Conservation (phyloP, 2,797 vertebrate genomes). For the Echeneis naucrates region DNA sequence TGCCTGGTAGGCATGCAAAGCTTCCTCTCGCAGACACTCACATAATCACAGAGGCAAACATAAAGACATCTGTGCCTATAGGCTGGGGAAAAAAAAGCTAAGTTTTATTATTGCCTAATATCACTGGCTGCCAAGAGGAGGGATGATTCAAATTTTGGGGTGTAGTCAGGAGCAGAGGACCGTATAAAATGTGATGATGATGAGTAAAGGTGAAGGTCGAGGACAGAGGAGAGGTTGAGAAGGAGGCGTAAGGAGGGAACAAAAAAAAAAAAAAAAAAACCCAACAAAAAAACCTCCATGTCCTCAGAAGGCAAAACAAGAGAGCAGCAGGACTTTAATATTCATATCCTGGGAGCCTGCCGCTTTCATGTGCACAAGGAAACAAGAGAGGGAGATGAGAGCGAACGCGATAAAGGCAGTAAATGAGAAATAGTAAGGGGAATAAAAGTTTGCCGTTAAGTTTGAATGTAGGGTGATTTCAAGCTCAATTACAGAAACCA, state of each 20-base stretch:
- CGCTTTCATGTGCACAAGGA: conserved; percentile 61
- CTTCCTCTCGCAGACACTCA: conserved; percentile 40
- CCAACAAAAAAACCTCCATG: conserved; percentile 23
- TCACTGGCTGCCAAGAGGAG: neutral
- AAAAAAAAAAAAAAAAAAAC: neutral
- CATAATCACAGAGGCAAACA: conserved; percentile 61
- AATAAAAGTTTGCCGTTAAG: conserved; percentile 44
- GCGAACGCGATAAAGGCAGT: conserved; percentile 24
- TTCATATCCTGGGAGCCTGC: conserved; percentile 63
- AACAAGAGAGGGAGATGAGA: conserved; percentile 34
- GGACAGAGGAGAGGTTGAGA: conserved; percentile 26
- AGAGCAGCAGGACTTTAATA: conserved; percentile 67
- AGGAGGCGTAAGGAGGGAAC: no score
- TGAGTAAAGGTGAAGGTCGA: conserved; percentile 36
- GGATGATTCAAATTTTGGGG: conserved; percentile 15
- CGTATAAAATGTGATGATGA: conserved; percentile 16
- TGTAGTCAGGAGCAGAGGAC: neutral
- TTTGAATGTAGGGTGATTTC: conserved; percentile 60
- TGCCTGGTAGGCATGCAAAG: conserved; percentile 46
- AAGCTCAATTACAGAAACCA: conserved; percentile 62
- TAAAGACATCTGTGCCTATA: conserved; percentile 48
- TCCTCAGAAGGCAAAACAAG: conserved; percentile 69
- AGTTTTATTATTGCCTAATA: conserved; percentile 51
- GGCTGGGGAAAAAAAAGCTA: conserved; percentile 11
- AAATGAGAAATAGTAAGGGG: conserved; percentile 34